phyloP scores from a whole-genome alignment of 2,888 invertebrate species.

The Tipula confusa region DNA sequence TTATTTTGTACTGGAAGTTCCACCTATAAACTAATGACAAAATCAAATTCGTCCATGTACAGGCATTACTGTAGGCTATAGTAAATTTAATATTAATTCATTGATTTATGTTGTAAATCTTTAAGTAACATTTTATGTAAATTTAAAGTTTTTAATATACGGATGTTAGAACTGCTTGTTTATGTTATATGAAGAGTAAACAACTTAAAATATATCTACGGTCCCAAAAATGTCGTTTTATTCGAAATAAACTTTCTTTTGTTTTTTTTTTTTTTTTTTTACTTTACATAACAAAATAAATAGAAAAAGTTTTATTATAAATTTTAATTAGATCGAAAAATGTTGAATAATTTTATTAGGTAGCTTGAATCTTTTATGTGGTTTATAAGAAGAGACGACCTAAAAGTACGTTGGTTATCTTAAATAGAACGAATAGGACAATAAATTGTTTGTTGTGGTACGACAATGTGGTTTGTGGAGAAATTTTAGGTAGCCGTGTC shows the following conservation, averaged over 20 bases:
- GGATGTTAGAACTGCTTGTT: neutral
- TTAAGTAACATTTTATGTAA: neutral
- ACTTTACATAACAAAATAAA: neutral
- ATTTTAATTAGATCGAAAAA: slow-evolving; percentile 20
- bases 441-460: neutral
- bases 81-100: neutral
- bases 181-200: neutral
- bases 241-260: neutral
- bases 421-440: neutral
- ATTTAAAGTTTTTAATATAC: neutral
- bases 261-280: neutral
- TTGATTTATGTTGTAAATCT: neutral
- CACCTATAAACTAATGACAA: no score
- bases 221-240: neutral
- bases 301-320: slow-evolving; percentile 20
- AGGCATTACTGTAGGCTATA: no score
- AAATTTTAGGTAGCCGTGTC: neutral
- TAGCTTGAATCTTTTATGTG: neutral
- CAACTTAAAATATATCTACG: neutral
- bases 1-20: neutral
- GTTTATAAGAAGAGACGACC: neutral
- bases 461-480: neutral
- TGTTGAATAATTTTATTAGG: neutral
- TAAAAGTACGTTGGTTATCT: neutral
- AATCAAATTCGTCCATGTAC: no score